Percentiles rank a stretch among this genome's conserved stretches.
These are phyloP conservation scores for Neogale vison DNA, from an alignment of 2,113 vertebrate genomes.

Conservation along the genomic window DNA sequence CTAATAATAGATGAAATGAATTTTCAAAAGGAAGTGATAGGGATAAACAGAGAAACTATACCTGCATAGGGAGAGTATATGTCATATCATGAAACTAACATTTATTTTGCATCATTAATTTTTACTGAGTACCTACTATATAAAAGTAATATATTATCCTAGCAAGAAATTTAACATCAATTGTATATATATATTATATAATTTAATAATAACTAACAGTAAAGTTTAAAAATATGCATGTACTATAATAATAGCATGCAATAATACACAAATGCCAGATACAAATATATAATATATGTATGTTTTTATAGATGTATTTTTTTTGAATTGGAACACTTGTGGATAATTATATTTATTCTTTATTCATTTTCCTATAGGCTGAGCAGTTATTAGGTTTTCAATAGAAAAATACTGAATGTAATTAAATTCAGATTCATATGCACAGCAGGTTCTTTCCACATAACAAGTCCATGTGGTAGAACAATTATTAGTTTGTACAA, in stretches of 20 bases:
- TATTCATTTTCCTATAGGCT: conserved; percentile 41
- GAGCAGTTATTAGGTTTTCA: not conserved
- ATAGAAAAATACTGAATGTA: not conserved
- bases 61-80: not conserved
- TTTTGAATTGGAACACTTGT: not conserved
- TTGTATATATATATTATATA: not conserved
- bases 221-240: not conserved
- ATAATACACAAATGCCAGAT: not conserved
- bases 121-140: not conserved
- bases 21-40: not conserved
- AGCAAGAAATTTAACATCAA: not conserved
- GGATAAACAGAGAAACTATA: not conserved
- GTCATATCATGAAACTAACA: not conserved
- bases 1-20: not conserved
- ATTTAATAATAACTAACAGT: not conserved
- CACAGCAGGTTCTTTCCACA: not conserved
- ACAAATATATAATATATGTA: not conserved
- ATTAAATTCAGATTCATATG: conserved; percentile 39
- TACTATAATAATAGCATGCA: not conserved
- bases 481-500: conserved; percentile 32
- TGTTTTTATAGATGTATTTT: not conserved
- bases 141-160: not conserved
- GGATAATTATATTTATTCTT: not conserved
- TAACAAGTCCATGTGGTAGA: not conserved
- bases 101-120: not conserved